Evolutionary conservation across 1,140 invertebrate species (phyloP).

Genomic region (Zaprionus vittiger): DNA sequence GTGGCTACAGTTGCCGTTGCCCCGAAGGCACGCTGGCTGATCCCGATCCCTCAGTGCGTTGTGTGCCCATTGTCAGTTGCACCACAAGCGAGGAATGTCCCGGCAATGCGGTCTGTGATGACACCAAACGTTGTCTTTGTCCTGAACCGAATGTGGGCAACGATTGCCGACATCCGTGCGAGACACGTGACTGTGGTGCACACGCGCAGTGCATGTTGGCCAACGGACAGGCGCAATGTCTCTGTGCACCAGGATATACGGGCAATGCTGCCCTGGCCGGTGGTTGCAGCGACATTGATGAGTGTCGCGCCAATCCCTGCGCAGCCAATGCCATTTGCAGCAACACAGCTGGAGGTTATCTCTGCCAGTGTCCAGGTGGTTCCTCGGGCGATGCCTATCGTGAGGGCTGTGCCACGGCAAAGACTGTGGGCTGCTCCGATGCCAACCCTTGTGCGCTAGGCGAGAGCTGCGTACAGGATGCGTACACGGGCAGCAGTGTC

Average conservation of each 20-base stretch:
- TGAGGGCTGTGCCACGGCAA: slow-evolving; percentile 89
- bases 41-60: slow-evolving; percentile 91
- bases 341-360: slow-evolving; percentile 93
- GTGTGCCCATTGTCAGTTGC: slow-evolving; percentile 92
- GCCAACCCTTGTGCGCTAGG: slow-evolving; percentile 91
- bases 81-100: slow-evolving; percentile 91
- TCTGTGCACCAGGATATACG: slow-evolving; percentile 91
- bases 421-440: slow-evolving; percentile 88
- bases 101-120: slow-evolving; percentile 94
- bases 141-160: slow-evolving; percentile 96
- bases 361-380: slow-evolving; percentile 94
- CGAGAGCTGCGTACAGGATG: slow-evolving; percentile 93
- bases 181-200: slow-evolving; percentile 92
- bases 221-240: slow-evolving; percentile 92
- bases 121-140: slow-evolving; percentile 91
- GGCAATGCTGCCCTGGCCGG: slow-evolving; percentile 88
- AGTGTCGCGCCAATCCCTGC: slow-evolving; percentile 92
- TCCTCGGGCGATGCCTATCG: slow-evolving; percentile 89
- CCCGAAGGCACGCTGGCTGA: slow-evolving; percentile 92
- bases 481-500: slow-evolving; percentile 89
- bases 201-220: slow-evolving; percentile 95
- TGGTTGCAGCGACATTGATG: slow-evolving; percentile 94
- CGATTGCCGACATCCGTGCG: slow-evolving; percentile 96
- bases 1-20: slow-evolving; percentile 92
- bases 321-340: slow-evolving; percentile 93